A percentile compares a stretch with the other conserved stretches of the same genome.
These are phyloP conservation scores for Osmoderma eremita DNA, from an alignment of 2,888 invertebrate species.

Conservation along the genomic window DNA sequence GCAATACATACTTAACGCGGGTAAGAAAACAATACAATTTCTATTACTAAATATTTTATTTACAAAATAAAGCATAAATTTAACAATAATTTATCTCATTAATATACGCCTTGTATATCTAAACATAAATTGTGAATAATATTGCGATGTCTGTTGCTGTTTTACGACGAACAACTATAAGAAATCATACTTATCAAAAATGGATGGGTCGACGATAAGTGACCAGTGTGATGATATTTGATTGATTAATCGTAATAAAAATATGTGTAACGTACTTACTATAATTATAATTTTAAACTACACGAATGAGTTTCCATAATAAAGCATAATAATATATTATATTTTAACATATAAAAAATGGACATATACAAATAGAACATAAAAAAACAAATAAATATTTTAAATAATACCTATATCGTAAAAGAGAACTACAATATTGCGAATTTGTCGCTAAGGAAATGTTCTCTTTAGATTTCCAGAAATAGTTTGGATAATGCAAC, in stretches of 20 bases:
- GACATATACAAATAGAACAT: conserved; percentile 32
- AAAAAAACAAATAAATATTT: conserved; percentile 32
- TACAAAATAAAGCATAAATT: conserved; percentile 41
- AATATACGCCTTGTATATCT: conserved; percentile 26
- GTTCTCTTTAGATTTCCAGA: not conserved
- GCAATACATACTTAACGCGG: no score
- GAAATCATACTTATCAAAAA: no score
- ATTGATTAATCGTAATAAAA: conserved; percentile 21
- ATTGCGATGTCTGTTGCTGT: conserved; percentile 22
- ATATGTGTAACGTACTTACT: conserved; percentile 19
- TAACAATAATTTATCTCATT: conserved; percentile 39
- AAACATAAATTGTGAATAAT: conserved; percentile 24
- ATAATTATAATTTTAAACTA: conserved; percentile 8
- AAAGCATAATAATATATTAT: conserved; percentile 24
- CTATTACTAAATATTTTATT: conserved; percentile 41
- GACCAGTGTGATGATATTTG: conserved; percentile 33
- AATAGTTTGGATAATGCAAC: conserved; percentile 10
- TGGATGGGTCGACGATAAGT: not conserved
- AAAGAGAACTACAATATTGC: conserved; percentile 12
- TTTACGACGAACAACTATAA: conserved; percentile 10
- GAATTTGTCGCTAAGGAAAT: conserved; percentile 1
- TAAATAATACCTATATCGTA: conserved; percentile 23
- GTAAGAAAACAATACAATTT: conserved; percentile 14
- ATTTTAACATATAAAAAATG: conserved; percentile 27
- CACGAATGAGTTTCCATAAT: conserved; percentile 23